Percentiles rank a stretch among this genome's conserved stretches.
Conservation (phyloP, 2,888 invertebrate species). For the Dolomedes plantarius region DNA sequence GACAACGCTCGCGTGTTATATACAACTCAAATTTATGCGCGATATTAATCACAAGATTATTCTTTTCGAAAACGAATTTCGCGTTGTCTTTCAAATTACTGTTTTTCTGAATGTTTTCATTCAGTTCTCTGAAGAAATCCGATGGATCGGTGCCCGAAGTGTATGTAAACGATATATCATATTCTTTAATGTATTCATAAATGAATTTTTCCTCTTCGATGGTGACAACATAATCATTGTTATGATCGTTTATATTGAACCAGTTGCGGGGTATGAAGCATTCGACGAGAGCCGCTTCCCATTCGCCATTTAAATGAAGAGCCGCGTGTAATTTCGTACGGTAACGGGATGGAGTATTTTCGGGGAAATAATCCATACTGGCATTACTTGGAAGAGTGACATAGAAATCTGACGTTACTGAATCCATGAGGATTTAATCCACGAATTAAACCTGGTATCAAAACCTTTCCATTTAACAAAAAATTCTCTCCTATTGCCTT, state of each 20-base stretch:
- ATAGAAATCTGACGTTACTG: conserved; percentile 52
- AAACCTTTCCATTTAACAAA: conserved; percentile 52
- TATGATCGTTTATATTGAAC: neutral
- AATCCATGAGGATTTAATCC: conserved; percentile 37
- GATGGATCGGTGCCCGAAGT: too few species aligned
- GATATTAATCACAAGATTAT: too few species aligned
- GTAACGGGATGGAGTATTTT: conserved; percentile 74
- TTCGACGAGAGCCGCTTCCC: conserved; percentile 73
- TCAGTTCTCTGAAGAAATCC: too few species aligned
- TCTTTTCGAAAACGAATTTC: too few species aligned
- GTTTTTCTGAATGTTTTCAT: too few species aligned
- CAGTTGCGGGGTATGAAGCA: conserved; percentile 69
- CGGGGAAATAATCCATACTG: conserved; percentile 73
- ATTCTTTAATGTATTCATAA: too few species aligned
- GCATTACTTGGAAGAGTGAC: conserved; percentile 74
- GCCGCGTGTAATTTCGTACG: conserved; percentile 73
- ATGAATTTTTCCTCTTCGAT: too few species aligned
- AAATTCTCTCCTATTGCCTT: neutral
- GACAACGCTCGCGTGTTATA: too few species aligned
- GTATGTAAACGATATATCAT: too few species aligned
- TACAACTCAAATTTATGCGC: too few species aligned
- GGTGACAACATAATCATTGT: too few species aligned
- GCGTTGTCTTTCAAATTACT: too few species aligned
- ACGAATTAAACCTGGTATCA: conserved; percentile 24
- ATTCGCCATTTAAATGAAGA: conserved; percentile 72